Conservation (phyloP, 1,140 invertebrate genomes). For the Probaryconus sp. region DNA sequence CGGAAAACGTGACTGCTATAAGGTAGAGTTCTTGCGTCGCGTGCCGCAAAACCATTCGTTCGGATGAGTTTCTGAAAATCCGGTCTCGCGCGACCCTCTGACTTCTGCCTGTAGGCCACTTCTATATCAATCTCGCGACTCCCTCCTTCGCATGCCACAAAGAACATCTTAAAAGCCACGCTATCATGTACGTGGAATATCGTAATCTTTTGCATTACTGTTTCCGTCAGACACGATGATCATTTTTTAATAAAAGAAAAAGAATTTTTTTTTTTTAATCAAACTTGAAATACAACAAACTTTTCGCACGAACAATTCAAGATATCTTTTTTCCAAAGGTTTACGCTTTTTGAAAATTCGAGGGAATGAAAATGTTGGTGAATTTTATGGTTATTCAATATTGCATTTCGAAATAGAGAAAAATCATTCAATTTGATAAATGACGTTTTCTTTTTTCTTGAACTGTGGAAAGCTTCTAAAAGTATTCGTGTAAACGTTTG, state of each 20-base stretch:
- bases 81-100: conserved; percentile 29
- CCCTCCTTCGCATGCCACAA: conserved; percentile 7
- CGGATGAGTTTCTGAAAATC: conserved; percentile 62
- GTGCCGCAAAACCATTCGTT: conserved; percentile 56
- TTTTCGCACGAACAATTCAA: too few species aligned
- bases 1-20: conserved; percentile 54
- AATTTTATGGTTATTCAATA: too few species aligned
- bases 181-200: conserved; percentile 25
- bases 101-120: conserved; percentile 32
- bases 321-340: too few species aligned
- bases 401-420: too few species aligned
- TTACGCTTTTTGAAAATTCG: too few species aligned
- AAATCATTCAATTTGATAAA: too few species aligned
- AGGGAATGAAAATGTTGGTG: too few species aligned
- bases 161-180: conserved; percentile 28
- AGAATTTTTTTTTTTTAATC: too few species aligned
- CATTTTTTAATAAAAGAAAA: background rate
- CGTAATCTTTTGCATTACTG: conserved; percentile 14
- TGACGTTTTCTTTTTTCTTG: too few species aligned
- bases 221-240: conserved; percentile 1
- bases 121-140: conserved; percentile 34
- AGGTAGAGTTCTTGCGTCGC: conserved; percentile 55
- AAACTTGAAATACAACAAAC: too few species aligned
- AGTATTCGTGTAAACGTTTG: too few species aligned
- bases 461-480: too few species aligned